Conservation (phyloP, 2,113 vertebrate species). For the Eubucco bourcierii region DNA sequence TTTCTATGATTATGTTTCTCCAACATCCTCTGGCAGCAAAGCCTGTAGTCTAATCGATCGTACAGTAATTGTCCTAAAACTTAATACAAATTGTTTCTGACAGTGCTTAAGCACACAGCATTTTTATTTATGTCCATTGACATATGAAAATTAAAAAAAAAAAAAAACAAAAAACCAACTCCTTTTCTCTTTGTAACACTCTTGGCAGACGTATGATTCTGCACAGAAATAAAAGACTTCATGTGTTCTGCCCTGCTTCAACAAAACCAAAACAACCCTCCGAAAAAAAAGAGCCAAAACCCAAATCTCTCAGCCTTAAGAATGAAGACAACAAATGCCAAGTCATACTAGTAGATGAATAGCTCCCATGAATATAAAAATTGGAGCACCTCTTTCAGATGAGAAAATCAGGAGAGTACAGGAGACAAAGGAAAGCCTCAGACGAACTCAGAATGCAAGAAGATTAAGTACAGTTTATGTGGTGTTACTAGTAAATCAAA, state of each 20-base stretch:
- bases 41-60: background rate
- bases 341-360: background rate
- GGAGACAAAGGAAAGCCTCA: background rate
- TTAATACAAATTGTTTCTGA: slow-evolving; percentile 29
- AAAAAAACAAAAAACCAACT: slow-evolving; percentile 7
- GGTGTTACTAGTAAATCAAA: slow-evolving; percentile 13
- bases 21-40: slow-evolving; percentile 17
- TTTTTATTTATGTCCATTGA: background rate
- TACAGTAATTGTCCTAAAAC: slow-evolving; percentile 18
- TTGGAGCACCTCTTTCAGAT: background rate
- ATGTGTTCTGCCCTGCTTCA: background rate
- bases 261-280: fast-evolving
- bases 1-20: slow-evolving; percentile 33
- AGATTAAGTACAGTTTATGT: background rate
- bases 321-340: background rate
- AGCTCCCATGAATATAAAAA: background rate
- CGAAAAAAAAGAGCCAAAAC: no score
- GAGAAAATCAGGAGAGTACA: background rate
- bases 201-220: background rate
- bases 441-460: background rate
- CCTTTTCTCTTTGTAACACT: background rate
- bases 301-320: background rate
- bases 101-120: background rate
- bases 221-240: background rate
- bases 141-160: slow-evolving; percentile 13